phyloP scores from a whole-genome alignment of 2,888 invertebrate genomes.

The Meta bourneti region DNA sequence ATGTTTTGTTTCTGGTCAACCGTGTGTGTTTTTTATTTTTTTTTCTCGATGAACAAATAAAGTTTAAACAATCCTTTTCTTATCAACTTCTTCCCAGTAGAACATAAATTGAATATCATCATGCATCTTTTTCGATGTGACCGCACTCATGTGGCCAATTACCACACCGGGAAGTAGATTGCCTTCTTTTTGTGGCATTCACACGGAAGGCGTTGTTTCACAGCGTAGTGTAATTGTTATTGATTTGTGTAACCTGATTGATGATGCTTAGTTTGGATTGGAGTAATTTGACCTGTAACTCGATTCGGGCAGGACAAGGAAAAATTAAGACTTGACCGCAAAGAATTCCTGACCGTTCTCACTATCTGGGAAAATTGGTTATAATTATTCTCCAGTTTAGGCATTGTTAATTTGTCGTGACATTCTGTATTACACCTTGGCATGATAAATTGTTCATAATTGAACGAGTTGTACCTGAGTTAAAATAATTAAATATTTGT shows the following conservation, averaged over 20 bases:
- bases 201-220: slow-evolving; percentile 61
- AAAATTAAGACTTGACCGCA: slow-evolving; percentile 40
- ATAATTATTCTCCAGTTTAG: slow-evolving; percentile 17
- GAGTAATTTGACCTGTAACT: slow-evolving; percentile 48
- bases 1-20: slow-evolving; percentile 51
- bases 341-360: not conserved
- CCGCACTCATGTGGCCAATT: slow-evolving; percentile 40
- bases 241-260: slow-evolving; percentile 56
- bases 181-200: slow-evolving; percentile 27
- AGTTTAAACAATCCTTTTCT: slow-evolving; percentile 12
- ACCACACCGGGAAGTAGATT: slow-evolving; percentile 50
- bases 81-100: not conserved
- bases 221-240: slow-evolving; percentile 49
- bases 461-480: slow-evolving; percentile 12
- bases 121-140: slow-evolving; percentile 14
- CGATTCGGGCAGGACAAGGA: not conserved
- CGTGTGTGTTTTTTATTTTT: slow-evolving; percentile 30
- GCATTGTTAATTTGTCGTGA: not conserved
- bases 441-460: slow-evolving; percentile 60
- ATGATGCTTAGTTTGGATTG: slow-evolving; percentile 29
- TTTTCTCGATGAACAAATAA: slow-evolving; percentile 22
- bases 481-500: slow-evolving; percentile 26
- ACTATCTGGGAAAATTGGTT: slow-evolving; percentile 6
- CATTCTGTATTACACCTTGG: not conserved
- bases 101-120: slow-evolving; percentile 49